phyloP scores from a whole-genome alignment of 2,797 vertebrate species.

The Threskiornis aethiopicus region DNA sequence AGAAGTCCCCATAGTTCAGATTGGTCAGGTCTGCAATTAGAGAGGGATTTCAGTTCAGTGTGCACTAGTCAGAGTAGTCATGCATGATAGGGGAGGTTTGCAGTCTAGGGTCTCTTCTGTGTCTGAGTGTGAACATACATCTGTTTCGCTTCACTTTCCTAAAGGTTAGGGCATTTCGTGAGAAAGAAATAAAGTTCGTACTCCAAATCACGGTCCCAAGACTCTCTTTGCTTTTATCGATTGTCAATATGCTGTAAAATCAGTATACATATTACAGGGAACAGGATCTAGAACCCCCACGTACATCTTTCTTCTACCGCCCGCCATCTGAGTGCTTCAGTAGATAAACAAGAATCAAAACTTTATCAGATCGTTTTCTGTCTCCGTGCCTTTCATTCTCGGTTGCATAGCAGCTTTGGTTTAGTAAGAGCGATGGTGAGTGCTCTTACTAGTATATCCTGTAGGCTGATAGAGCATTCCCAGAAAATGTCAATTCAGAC shows the following conservation, averaged over 20 bases:
- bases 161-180: not conserved
- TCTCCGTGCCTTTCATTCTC: not conserved
- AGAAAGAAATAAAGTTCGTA: not conserved
- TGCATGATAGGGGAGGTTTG: not conserved
- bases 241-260: not conserved
- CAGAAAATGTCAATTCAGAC: not conserved
- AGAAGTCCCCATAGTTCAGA: not conserved
- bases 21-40: not conserved
- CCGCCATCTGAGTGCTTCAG: not conserved
- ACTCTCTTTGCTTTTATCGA: not conserved
- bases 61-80: not conserved
- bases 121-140: not conserved
- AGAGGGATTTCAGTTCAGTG: not conserved
- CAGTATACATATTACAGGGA: not conserved
- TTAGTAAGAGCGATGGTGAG: not conserved
- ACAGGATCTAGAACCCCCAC: not conserved
- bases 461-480: not conserved
- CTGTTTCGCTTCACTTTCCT: not conserved
- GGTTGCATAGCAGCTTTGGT: not conserved
- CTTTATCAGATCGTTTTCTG: not conserved
- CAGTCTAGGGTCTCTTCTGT: accelerated
- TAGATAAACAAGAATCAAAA: not conserved
- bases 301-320: not conserved
- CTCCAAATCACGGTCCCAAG: not conserved
- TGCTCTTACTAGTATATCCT: not conserved